Evolutionary conservation across 2,888 invertebrate genomes (phyloP), one percentile per base, ranked within the genome.

Genomic region (Latrodectus elegans): DNA sequence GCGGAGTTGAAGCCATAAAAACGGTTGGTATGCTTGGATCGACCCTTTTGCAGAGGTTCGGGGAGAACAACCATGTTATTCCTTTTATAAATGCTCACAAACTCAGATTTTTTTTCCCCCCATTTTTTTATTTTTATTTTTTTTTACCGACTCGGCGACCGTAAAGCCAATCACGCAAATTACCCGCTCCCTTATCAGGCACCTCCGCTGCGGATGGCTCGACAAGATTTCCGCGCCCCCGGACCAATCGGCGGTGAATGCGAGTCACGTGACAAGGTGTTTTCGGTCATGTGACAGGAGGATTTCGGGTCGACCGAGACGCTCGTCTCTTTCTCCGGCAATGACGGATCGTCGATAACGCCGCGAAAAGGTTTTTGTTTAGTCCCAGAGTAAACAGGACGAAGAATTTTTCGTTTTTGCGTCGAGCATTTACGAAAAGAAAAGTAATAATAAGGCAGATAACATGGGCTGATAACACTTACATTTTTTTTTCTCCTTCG

Each of bases 81-180:
- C 80, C 76, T 76, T 75, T 80, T 71, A 75, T 86, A 75, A 86
- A 86, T 75, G 85, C 85, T 78, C 22, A 85, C 80, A 75, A 85
- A 80, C 75, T 74, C 68, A 60, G 64, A 12, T 38, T 38, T 38
- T 38, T 38, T 38, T 38, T 38, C 6, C 6, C 38, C 4, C 6
- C 1, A 38, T 38, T 38, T 38, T 38, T 38, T 38, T 22, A 22
- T 22, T 71, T 71, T 75, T 76, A 76, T 80, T 22, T 71, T 71
- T 75, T 76, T 80, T 80, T 76, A 81, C 81, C 86, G 76, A 72
- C 81, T 77, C 86, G 77, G 15, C 86, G 81, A 67, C 81, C 76
- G 77, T 87, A 87, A 87, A 81, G 53, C 81, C 77, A 81, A 87
- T 87, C 86, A 77, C 81, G 86, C 76, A 80, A 81, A 81, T 87